phyloP scores from a whole-genome alignment of 2,797 vertebrate genomes.

The Luscinia luscinia region DNA sequence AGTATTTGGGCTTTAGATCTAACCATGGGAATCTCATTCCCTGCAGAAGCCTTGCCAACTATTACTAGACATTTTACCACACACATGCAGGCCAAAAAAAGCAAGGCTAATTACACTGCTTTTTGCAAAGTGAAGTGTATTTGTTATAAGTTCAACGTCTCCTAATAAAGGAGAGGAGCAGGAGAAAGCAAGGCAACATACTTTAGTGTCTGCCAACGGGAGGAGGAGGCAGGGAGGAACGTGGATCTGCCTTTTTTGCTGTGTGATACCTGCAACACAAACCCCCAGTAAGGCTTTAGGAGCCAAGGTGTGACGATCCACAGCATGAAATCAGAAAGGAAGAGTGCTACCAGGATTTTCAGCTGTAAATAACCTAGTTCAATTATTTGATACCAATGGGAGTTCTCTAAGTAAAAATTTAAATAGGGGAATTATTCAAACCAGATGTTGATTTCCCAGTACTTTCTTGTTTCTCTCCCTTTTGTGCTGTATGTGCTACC shows the following conservation, averaged over 20 bases:
- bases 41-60: constrained; percentile 67
- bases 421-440: constrained; percentile 4
- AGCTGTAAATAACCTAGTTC: constrained; percentile 13
- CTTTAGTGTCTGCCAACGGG: neutral
- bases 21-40: constrained; percentile 71
- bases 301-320: neutral
- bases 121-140: constrained; percentile 16
- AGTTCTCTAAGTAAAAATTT: constrained; percentile 7
- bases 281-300: neutral
- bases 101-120: constrained; percentile 25
- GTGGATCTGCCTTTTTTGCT: neutral
- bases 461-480: neutral
- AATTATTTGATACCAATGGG: constrained; percentile 39
- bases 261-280: neutral
- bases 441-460: neutral
- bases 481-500: neutral
- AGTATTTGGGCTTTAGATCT: constrained; percentile 75
- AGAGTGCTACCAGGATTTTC: neutral
- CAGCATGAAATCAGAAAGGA: neutral
- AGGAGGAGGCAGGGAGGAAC: neutral
- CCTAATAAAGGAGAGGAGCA: constrained; percentile 23
- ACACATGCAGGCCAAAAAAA: constrained; percentile 70
- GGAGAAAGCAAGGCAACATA: neutral
- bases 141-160: neutral
- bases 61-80: constrained; percentile 76